These are phyloP conservation scores for Diachasma alloeum DNA, from an alignment of 1,140 invertebrate genomes.

Conservation along the genomic window DNA sequence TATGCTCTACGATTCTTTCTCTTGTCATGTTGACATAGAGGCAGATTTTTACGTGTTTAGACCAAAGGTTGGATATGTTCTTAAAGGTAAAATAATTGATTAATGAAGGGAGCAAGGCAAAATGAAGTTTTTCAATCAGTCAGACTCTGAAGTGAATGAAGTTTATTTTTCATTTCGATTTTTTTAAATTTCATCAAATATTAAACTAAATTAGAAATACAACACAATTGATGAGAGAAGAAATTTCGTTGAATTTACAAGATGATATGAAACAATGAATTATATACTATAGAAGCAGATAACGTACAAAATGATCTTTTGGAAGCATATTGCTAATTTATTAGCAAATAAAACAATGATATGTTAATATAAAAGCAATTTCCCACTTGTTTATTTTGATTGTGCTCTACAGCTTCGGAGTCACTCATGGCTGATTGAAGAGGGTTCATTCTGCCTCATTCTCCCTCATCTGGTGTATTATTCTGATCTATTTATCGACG, in stretches of 20 bases:
- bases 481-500: constrained; percentile 3
- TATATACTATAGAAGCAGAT: too few relatives aligned
- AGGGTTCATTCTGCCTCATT: background rate
- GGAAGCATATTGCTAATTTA: too few relatives aligned
- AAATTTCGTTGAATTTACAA: too few relatives aligned
- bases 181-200: background rate
- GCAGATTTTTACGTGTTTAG: constrained; percentile 74
- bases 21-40: constrained; percentile 70
- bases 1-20: constrained; percentile 67
- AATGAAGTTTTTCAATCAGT: too few relatives aligned
- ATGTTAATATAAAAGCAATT: too few relatives aligned
- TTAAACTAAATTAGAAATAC: constrained; percentile 35
- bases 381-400: background rate
- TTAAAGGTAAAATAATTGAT: constrained; percentile 53
- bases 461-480: background rate
- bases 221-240: background rate
- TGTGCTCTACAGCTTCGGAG: background rate
- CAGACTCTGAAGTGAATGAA: too few relatives aligned
- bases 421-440: too few relatives aligned
- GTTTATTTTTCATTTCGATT: too few relatives aligned
- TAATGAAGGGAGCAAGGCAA: background rate
- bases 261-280: too few relatives aligned
- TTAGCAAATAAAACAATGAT: too few relatives aligned
- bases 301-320: too few relatives aligned
- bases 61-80: constrained; percentile 59